phyloP scores from a whole-genome alignment of 2,888 invertebrate species.

The Dorcus hopei region DNA sequence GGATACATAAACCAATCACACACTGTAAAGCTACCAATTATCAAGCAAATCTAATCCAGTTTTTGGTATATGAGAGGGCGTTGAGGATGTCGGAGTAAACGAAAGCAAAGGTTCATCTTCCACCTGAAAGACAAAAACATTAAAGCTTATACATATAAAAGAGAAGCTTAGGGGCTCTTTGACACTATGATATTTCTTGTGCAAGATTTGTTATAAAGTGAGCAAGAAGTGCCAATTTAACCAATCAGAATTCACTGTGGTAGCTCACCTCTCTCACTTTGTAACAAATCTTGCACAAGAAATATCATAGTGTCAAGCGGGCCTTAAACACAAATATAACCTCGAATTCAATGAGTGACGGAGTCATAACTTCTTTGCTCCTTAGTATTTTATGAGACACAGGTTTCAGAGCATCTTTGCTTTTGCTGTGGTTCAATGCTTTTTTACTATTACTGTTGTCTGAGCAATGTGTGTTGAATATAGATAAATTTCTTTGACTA shows the following conservation, averaged over 20 bases:
- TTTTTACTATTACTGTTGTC: slow-evolving; percentile 2
- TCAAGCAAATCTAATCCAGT: slow-evolving; percentile 62
- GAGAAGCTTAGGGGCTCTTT: too few relatives aligned
- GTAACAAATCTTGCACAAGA: too few relatives aligned
- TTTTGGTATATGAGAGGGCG: slow-evolving; percentile 46
- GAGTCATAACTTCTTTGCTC: slow-evolving; percentile 3
- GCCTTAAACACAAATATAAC: not conserved
- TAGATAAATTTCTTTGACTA: slow-evolving; percentile 70
- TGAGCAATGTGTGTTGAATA: slow-evolving; percentile 36
- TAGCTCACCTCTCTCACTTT: too few relatives aligned
- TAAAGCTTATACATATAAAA: too few relatives aligned
- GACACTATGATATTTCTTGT: too few relatives aligned
- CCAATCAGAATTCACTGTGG: too few relatives aligned
- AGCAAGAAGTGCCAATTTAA: too few relatives aligned
- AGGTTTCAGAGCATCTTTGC: slow-evolving; percentile 2
- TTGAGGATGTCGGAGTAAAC: not conserved
- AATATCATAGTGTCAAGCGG: too few relatives aligned
- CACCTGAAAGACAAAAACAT: slow-evolving; percentile 4
- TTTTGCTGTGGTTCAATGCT: slow-evolving; percentile 3
- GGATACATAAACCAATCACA: not conserved
- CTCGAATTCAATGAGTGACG: slow-evolving; percentile 10
- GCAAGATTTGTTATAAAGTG: too few relatives aligned
- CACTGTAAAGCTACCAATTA: slow-evolving; percentile 55
- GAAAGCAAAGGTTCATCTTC: not conserved
- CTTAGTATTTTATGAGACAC: not conserved